Evolutionary conservation across 2,797 vertebrate genomes (phyloP).

Genomic region (Urocyon cinereoargenteus): DNA sequence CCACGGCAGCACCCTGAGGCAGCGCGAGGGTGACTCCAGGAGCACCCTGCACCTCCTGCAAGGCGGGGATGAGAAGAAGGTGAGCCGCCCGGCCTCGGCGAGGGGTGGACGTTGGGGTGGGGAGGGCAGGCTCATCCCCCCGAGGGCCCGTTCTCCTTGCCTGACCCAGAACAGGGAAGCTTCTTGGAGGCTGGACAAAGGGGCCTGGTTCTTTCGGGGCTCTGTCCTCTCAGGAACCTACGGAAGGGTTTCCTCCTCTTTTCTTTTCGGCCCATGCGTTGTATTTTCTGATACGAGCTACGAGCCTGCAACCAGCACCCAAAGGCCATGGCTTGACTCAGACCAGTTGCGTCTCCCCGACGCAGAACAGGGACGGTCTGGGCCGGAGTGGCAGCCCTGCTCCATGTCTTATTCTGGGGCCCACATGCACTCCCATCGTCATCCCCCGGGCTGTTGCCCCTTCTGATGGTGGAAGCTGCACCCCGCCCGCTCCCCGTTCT

Average conservation of each 20-base stretch:
- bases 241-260: not conserved
- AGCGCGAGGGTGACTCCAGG: conserved; percentile 91
- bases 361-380: not conserved
- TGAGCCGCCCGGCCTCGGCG: conserved; percentile 78
- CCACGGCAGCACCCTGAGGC: conserved; percentile 89
- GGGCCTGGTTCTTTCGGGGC: not conserved
- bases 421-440: accelerated
- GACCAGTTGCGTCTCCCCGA: not conserved
- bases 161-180: not conserved
- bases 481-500: not conserved
- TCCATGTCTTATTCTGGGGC: not conserved
- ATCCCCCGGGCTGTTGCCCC: no score
- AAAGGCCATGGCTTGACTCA: not conserved
- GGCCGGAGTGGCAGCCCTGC: not conserved
- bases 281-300: not conserved
- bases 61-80: conserved; percentile 98
- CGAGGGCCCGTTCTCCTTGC: not conserved
- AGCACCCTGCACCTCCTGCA: conserved; percentile 96
- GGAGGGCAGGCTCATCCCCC: not conserved
- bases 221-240: not conserved
- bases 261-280: not conserved
- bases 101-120: not conserved
- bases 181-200: not conserved
- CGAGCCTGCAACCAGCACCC: not conserved
- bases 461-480: not conserved